Percentiles rank a stretch among this genome's conserved stretches.
phyloP scores from a whole-genome alignment of 2,113 vertebrate genomes.

The Pteruthius melanotis region DNA sequence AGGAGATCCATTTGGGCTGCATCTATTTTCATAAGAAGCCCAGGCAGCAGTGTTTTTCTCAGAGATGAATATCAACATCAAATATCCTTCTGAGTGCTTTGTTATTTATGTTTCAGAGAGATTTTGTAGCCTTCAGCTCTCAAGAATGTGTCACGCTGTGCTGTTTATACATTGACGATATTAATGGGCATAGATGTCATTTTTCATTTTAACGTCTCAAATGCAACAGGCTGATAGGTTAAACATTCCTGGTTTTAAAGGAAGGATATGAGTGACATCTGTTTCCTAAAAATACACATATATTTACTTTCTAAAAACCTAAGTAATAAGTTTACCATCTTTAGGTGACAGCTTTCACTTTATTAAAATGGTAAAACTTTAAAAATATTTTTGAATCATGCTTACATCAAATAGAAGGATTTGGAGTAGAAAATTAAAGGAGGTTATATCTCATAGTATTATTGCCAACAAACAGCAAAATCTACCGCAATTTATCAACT shows the following conservation, averaged over 20 bases:
- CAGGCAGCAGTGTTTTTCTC: slow-evolving; percentile 88
- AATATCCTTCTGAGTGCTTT: slow-evolving; percentile 99
- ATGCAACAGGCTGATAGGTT: slow-evolving; percentile 94
- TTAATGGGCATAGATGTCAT: slow-evolving; percentile 94
- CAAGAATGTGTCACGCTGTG: slow-evolving; percentile 98
- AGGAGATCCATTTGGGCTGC: slow-evolving; percentile 96
- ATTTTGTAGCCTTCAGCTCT: slow-evolving; percentile 90
- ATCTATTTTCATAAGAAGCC: slow-evolving; percentile 98
- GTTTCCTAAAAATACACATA: slow-evolving; percentile 63
- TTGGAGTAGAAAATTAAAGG: neutral
- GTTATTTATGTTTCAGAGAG: slow-evolving; percentile 94
- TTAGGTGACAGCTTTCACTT: slow-evolving; percentile 1
- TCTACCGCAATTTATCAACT: neutral
- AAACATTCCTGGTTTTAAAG: slow-evolving; percentile 81
- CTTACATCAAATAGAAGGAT: neutral
- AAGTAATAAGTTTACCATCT: slow-evolving; percentile 31
- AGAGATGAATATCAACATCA: slow-evolving; percentile 99
- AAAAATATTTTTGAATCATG: neutral
- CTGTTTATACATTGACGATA: slow-evolving; percentile 97
- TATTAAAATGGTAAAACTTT: slow-evolving; percentile 18
- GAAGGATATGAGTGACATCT: slow-evolving; percentile 73
- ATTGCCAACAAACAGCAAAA: neutral
- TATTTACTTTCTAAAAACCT: slow-evolving; percentile 52
- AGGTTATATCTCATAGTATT: neutral
- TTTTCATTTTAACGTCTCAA: slow-evolving; percentile 90